A percentile compares a stretch with the other conserved stretches of the same genome.
phyloP scores from a whole-genome alignment of 2,797 vertebrate genomes.

The Paramormyrops hopkinsi region DNA sequence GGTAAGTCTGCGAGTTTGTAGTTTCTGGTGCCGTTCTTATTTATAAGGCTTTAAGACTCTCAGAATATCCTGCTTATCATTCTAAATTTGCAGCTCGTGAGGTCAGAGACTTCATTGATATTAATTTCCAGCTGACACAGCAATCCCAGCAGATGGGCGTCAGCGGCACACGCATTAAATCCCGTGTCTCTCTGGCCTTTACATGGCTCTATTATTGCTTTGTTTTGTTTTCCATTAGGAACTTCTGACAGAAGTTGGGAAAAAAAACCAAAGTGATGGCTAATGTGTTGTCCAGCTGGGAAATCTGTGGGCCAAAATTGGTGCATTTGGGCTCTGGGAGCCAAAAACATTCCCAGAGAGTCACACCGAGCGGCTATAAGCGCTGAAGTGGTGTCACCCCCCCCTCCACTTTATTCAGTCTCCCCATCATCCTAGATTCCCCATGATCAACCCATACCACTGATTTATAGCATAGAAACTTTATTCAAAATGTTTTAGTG shows the following conservation, averaged over 20 bases:
- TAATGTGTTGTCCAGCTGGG: background rate
- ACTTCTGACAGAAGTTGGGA: background rate
- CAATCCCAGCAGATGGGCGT: background rate
- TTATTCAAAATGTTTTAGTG: background rate
- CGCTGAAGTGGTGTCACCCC: background rate
- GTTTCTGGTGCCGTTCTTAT: background rate
- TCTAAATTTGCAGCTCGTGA: slow-evolving; percentile 13
- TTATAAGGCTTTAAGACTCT: background rate
- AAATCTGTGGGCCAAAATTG: background rate
- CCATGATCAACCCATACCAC: background rate
- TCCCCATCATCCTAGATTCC: background rate
- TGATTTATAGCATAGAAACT: background rate
- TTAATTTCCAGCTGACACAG: slow-evolving; percentile 24
- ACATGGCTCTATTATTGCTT: background rate
- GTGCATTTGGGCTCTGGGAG: background rate
- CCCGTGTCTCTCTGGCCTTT: background rate
- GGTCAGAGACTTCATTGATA: slow-evolving; percentile 24
- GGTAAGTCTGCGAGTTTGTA: background rate
- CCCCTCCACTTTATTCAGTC: background rate
- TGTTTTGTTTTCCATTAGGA: slow-evolving; percentile 6
- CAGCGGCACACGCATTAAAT: background rate
- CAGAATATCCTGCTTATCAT: background rate
- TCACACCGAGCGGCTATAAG: background rate
- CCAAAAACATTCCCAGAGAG: background rate
- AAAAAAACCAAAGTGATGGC: background rate